Percentiles rank a stretch among this genome's conserved stretches.
These are phyloP conservation scores for Agriopis aurantiaria DNA, from an alignment of 2,888 invertebrate species.

Conservation along the genomic window DNA sequence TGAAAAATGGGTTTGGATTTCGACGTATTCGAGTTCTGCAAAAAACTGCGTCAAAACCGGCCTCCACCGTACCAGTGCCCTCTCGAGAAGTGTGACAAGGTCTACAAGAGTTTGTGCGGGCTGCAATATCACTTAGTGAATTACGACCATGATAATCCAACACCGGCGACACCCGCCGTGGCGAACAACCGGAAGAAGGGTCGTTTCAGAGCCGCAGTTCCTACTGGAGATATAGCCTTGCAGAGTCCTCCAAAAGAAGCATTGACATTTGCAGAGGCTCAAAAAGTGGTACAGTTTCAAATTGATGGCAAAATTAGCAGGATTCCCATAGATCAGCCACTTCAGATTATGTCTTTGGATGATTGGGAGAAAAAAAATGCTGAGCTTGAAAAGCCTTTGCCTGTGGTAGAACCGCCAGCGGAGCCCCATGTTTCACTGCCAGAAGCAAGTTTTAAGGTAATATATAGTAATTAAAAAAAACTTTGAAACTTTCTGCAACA, in stretches of 20 bases:
- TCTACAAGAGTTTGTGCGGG: constrained; percentile 94
- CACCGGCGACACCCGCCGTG: constrained; percentile 87
- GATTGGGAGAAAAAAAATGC: constrained; percentile 86
- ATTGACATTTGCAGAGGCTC: constrained; percentile 93
- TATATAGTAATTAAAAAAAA: background rate
- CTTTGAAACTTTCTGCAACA: no score
- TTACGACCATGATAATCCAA: constrained; percentile 93
- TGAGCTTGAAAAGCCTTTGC: constrained; percentile 78
- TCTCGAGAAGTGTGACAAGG: constrained; percentile 93
- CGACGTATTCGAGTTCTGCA: constrained; percentile 94
- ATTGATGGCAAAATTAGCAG: constrained; percentile 92
- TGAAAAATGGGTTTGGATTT: constrained; percentile 92
- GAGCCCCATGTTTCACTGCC: constrained; percentile 81
- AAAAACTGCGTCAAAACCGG: constrained; percentile 92
- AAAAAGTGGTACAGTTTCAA: constrained; percentile 94
- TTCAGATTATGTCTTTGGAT: constrained; percentile 90
- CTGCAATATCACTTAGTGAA: constrained; percentile 94
- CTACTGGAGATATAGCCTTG: constrained; percentile 84
- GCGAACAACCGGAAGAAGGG: constrained; percentile 89
- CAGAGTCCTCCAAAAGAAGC: constrained; percentile 88
- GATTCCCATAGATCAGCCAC: constrained; percentile 87
- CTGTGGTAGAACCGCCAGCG: constrained; percentile 72
- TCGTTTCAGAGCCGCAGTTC: constrained; percentile 85
- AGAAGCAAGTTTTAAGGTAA: constrained; percentile 80
- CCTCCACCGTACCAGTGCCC: constrained; percentile 95